These are phyloP conservation scores for Archaeoteleia sp. DNA, from an alignment of 2,888 invertebrate species.

Conservation along the genomic window DNA sequence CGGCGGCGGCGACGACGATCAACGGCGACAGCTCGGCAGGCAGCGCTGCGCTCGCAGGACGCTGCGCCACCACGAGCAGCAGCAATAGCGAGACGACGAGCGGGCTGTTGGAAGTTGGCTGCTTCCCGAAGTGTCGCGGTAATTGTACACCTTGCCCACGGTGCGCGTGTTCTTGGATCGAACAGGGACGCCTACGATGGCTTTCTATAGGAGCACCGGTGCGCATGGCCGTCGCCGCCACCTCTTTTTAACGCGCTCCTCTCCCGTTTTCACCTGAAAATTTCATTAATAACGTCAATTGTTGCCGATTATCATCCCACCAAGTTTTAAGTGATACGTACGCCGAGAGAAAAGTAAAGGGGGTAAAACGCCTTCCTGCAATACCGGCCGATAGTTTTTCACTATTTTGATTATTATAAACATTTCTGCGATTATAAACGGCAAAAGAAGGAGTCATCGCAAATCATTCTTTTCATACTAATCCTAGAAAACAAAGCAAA, in stretches of 20 bases:
- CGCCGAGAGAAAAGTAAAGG: too few species aligned
- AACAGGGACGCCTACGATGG: conserved; percentile 76
- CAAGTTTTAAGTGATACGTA: too few species aligned
- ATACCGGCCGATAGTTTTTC: too few species aligned
- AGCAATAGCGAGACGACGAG: conserved; percentile 41
- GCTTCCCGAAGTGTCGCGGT: conserved; percentile 25
- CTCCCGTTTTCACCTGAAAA: conserved; percentile 53
- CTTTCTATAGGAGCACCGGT: conserved; percentile 77
- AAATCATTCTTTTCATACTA: too few species aligned
- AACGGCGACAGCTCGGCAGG: conserved; percentile 52
- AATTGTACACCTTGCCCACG: conserved; percentile 33
- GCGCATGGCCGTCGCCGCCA: conserved; percentile 79
- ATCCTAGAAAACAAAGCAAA: too few species aligned
- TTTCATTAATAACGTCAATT: conserved; percentile 9
- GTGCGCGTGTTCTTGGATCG: conserved; percentile 61
- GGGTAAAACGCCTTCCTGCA: too few species aligned
- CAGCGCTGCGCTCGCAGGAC: conserved; percentile 60
- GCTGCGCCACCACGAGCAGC: conserved; percentile 74
- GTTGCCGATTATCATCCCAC: too few species aligned
- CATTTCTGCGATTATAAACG: too few species aligned
- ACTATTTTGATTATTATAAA: too few species aligned
- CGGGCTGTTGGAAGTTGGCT: conserved; percentile 23
- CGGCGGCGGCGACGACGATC: conserved; percentile 39
- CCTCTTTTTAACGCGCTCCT: conserved; percentile 74
- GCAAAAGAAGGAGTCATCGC: too few species aligned